Conservation (phyloP, 2,113 vertebrate species). For the Phrynosoma platyrhinos region DNA sequence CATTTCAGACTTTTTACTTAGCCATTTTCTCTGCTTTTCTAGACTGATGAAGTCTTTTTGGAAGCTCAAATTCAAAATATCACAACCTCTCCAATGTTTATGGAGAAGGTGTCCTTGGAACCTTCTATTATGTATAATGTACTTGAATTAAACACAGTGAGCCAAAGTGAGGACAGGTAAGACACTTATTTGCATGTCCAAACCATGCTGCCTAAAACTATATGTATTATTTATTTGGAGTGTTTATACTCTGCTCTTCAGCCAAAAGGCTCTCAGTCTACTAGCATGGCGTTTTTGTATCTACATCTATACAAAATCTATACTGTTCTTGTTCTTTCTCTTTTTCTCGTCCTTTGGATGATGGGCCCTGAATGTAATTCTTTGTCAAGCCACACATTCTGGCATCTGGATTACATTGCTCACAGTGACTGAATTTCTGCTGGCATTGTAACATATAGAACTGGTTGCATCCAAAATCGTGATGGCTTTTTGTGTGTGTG, state of each 20-base stretch:
- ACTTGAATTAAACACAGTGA: slow-evolving; percentile 90
- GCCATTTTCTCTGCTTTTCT: slow-evolving; percentile 56
- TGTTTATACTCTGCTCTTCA: too few relatives aligned
- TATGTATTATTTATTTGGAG: too few relatives aligned
- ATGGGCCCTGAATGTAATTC: neutral
- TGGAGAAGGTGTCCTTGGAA: slow-evolving; percentile 98
- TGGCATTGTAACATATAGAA: neutral
- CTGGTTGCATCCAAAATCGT: neutral
- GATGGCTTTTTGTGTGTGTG: neutral
- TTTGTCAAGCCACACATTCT: too few relatives aligned
- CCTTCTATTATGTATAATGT: slow-evolving; percentile 98
- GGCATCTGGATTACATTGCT: neutral
- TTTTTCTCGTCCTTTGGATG: neutral
- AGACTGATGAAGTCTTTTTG: slow-evolving; percentile 98
- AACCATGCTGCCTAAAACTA: neutral
- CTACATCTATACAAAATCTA: neutral
- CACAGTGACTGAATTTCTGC: neutral
- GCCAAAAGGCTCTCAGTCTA: neutral
- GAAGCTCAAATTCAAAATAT: slow-evolving; percentile 99
- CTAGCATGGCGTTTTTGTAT: neutral
- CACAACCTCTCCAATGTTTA: slow-evolving; percentile 98
- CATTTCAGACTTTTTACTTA: slow-evolving; percentile 49
- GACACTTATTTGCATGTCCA: slow-evolving; percentile 14
- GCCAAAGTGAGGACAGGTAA: slow-evolving; percentile 83
- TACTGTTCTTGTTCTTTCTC: neutral